Percentiles rank a stretch among this genome's conserved stretches.
These are phyloP conservation scores for Notodonta ziczac DNA, from an alignment of 2,888 invertebrate genomes.

Conservation along the genomic window DNA sequence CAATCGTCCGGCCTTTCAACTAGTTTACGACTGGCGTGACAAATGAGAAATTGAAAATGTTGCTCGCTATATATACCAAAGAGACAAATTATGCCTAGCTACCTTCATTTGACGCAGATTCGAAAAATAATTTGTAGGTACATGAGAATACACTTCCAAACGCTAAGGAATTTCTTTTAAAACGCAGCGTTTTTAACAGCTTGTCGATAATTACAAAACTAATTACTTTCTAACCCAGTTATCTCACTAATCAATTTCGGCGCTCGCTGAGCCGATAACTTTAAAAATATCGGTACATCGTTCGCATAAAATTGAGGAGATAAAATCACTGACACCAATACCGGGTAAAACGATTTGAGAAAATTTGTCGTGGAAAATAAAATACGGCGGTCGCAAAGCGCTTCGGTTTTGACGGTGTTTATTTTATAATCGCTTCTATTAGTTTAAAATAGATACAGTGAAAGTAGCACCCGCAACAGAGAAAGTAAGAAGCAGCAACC, in stretches of 20 bases:
- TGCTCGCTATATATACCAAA: no score
- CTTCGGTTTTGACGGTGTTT: no score
- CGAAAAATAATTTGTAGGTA: no score
- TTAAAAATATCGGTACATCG: constrained; percentile 35
- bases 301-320: constrained; percentile 32
- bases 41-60: no score
- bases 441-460: no score
- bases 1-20: constrained; percentile 18
- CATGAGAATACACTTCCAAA: no score
- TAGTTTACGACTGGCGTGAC: not conserved
- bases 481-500: no score
- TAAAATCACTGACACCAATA: constrained; percentile 48
- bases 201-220: constrained; percentile 3
- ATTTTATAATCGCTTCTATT: no score
- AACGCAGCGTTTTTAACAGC: not conserved
- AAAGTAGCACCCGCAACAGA: no score
- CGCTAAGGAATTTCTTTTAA: not conserved
- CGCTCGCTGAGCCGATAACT: constrained; percentile 24
- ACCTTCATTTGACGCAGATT: no score
- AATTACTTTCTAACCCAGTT: constrained; percentile 17
- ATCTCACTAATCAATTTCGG: constrained; percentile 20
- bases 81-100: no score
- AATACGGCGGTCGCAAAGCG: constrained; percentile 18
- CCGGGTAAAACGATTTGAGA: constrained; percentile 45
- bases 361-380: constrained; percentile 46